A percentile compares a stretch with the other conserved stretches of the same genome.
Evolutionary conservation across 92 coral and sea anemone genomes (phyloP).

Genomic region (Umimayanthus chanpuru): DNA sequence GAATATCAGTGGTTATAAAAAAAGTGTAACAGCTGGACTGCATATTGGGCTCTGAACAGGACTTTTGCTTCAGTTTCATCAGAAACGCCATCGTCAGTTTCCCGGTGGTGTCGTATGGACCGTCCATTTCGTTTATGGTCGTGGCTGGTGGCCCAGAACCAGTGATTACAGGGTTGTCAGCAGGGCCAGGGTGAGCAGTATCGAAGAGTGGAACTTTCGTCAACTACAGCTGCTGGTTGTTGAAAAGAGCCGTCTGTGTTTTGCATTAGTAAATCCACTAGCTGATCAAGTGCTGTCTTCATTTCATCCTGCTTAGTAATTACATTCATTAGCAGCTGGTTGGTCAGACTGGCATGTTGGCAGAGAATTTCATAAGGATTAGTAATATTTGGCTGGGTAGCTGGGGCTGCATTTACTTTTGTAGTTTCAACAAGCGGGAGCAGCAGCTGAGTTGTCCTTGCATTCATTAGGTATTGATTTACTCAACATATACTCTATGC

Average conservation of each 20-base stretch:
- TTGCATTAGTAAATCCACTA: not conserved
- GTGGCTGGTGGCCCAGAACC: not conserved
- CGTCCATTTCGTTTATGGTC: not conserved
- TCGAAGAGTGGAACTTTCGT: not conserved
- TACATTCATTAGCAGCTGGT: not conserved
- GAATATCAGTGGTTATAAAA: too few species aligned
- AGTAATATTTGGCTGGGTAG: not conserved
- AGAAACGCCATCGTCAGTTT: not conserved
- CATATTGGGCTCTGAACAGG: not conserved
- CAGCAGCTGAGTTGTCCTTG: too few species aligned
- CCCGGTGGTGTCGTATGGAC: too few species aligned
- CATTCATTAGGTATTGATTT: too few species aligned
- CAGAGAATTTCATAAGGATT: not conserved
- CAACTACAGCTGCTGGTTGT: not conserved
- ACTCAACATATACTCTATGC: too few species aligned
- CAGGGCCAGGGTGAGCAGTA: not conserved
- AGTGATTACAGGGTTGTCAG: not conserved
- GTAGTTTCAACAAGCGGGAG: too few species aligned
- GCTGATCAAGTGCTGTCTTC: not conserved
- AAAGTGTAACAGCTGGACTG: not conserved
- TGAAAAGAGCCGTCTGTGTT: not conserved
- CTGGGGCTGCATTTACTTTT: too few species aligned
- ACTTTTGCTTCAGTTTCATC: not conserved
- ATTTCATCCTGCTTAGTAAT: not conserved
- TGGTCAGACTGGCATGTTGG: not conserved